These are phyloP conservation scores for Ascidia mentula DNA, from an alignment of 23 tunicate species.

Conservation along the genomic window DNA sequence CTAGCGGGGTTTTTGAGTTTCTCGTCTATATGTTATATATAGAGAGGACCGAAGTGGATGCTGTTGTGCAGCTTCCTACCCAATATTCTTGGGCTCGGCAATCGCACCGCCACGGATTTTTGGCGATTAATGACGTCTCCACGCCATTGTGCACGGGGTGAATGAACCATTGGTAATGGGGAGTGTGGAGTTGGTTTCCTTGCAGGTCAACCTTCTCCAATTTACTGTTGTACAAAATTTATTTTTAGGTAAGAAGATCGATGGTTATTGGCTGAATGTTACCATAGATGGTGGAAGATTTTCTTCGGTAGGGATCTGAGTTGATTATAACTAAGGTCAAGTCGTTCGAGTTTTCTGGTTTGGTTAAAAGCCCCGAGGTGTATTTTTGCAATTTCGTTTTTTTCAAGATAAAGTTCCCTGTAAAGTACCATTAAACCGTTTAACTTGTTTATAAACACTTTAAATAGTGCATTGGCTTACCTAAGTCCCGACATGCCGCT, in stretches of 20 bases:
- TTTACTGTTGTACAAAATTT: background rate
- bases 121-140: background rate
- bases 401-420: background rate
- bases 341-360: background rate
- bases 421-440: background rate
- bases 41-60: too few relatives aligned
- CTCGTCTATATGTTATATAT: too few relatives aligned
- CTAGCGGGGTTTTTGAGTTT: too few relatives aligned
- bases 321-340: background rate
- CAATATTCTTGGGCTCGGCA: background rate
- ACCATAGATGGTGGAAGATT: background rate
- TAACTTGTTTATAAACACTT: too few relatives aligned
- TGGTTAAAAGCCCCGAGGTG: background rate
- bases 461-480: background rate
- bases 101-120: background rate
- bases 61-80: too few relatives aligned
- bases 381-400: background rate
- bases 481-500: background rate
- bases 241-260: too few relatives aligned
- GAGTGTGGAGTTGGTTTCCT: background rate
- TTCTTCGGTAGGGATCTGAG: background rate
- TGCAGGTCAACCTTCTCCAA: background rate
- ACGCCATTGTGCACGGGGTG: background rate
- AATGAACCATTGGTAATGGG: background rate
- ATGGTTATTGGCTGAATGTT: background rate